A percentile compares a stretch with the other conserved stretches of the same genome.
These are phyloP conservation scores for Alethe diademata DNA, from an alignment of 2,113 vertebrate genomes.

Conservation along the genomic window DNA sequence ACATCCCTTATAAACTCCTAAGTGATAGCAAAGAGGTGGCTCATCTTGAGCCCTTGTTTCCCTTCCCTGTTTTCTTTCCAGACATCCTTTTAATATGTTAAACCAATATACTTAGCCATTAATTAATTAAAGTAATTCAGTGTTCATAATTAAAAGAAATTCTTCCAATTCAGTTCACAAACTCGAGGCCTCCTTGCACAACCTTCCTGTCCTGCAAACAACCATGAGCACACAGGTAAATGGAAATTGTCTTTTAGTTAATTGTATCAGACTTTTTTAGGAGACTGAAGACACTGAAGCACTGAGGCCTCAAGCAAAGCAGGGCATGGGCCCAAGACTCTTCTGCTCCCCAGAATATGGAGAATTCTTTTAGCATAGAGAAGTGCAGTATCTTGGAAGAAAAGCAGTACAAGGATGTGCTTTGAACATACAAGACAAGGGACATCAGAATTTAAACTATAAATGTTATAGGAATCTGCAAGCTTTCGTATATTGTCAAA, in stretches of 20 bases:
- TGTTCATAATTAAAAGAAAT: not conserved
- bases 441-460: not conserved
- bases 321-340: not conserved
- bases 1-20: slow-evolving; percentile 43
- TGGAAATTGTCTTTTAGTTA: not conserved
- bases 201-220: not conserved
- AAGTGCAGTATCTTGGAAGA: not conserved
- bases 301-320: not conserved
- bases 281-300: not conserved
- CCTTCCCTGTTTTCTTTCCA: not conserved
- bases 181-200: not conserved
- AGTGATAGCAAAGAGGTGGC: not conserved
- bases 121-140: slow-evolving; percentile 11
- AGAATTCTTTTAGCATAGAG: not conserved
- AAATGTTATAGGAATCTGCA: not conserved
- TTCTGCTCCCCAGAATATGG: not conserved
- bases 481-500: not conserved
- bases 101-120: slow-evolving; percentile 13
- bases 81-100: slow-evolving; percentile 23
- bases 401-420: not conserved
- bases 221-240: not conserved
- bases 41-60: not conserved
- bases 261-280: not conserved
- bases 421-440: rapidly evolving
- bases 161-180: not conserved